These are phyloP conservation scores for Venturia canescens DNA, from an alignment of 1,140 invertebrate species.

Conservation along the genomic window DNA sequence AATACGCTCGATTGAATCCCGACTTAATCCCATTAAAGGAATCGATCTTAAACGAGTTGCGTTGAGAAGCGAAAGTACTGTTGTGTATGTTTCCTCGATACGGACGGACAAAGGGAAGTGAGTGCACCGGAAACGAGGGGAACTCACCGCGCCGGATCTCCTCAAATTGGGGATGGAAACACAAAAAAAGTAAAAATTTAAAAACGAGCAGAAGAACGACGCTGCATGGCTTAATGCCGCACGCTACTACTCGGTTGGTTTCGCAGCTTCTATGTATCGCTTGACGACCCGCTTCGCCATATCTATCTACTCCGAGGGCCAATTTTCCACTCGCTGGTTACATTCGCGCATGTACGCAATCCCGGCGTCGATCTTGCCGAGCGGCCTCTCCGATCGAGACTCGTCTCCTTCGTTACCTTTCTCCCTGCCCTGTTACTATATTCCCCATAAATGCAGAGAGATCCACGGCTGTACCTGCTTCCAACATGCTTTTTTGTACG, in stretches of 20 bases:
- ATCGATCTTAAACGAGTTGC: constrained; percentile 44
- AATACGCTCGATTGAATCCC: constrained; percentile 43
- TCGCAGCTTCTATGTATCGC: constrained; percentile 6
- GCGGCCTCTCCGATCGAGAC: background rate
- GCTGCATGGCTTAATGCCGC: background rate
- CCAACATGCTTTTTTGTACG: too few species aligned
- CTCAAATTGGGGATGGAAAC: background rate
- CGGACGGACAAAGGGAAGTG: background rate
- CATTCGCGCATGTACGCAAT: constrained; percentile 50
- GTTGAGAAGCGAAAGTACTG: background rate
- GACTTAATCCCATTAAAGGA: constrained; percentile 50
- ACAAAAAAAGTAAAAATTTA: background rate
- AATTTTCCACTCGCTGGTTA: constrained; percentile 55
- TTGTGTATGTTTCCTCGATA: background rate
- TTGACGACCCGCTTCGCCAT: background rate
- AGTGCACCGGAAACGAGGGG: background rate
- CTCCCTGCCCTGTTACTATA: background rate
- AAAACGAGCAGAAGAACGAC: background rate
- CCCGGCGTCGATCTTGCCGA: background rate
- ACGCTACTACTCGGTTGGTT: constrained; percentile 28
- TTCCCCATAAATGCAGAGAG: too few species aligned
- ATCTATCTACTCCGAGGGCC: constrained; percentile 42
- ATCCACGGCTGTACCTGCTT: too few species aligned
- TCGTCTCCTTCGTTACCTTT: constrained; percentile 25
- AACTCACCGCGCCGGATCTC: background rate